A percentile compares a stretch with the other conserved stretches of the same genome.
These are phyloP conservation scores for Orchesellides sinensis DNA, from an alignment of 2,888 invertebrate species.

Conservation along the genomic window DNA sequence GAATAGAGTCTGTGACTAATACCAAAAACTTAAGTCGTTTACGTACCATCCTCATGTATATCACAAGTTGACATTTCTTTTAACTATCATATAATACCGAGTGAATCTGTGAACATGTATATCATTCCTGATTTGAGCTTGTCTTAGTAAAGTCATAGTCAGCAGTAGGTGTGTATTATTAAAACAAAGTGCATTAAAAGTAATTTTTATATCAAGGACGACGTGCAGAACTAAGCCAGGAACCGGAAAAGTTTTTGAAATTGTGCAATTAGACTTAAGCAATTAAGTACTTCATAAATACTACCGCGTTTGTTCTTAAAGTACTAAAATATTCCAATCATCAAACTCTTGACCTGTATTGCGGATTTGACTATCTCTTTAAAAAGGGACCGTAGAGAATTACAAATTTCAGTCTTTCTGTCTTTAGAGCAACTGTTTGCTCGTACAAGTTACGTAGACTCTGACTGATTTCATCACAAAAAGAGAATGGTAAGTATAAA, in stretches of 20 bases:
- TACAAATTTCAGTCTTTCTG: too few species aligned
- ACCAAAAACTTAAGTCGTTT: too few species aligned
- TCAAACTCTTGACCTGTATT: too few species aligned
- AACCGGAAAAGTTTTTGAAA: conserved; percentile 42
- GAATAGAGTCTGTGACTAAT: too few species aligned
- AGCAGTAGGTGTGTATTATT: not conserved
- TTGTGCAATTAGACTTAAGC: conserved; percentile 25
- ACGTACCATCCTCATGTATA: not conserved
- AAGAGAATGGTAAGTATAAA: too few species aligned
- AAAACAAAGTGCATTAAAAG: not conserved
- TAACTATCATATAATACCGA: not conserved
- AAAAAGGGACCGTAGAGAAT: too few species aligned
- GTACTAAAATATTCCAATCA: not conserved
- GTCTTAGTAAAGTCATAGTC: not conserved
- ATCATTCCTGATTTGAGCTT: not conserved
- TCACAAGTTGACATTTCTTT: not conserved
- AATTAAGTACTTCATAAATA: not conserved
- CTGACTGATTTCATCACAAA: too few species aligned
- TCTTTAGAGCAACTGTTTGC: too few species aligned
- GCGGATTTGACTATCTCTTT: too few species aligned
- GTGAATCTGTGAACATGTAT: not conserved
- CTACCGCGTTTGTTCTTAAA: not conserved
- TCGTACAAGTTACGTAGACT: too few species aligned
- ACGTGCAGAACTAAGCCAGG: conserved; percentile 23
- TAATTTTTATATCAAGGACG: conserved; percentile 42